Evolutionary conservation across 2,888 invertebrate genomes (phyloP).

Genomic region (Drosophila kokeensis): DNA sequence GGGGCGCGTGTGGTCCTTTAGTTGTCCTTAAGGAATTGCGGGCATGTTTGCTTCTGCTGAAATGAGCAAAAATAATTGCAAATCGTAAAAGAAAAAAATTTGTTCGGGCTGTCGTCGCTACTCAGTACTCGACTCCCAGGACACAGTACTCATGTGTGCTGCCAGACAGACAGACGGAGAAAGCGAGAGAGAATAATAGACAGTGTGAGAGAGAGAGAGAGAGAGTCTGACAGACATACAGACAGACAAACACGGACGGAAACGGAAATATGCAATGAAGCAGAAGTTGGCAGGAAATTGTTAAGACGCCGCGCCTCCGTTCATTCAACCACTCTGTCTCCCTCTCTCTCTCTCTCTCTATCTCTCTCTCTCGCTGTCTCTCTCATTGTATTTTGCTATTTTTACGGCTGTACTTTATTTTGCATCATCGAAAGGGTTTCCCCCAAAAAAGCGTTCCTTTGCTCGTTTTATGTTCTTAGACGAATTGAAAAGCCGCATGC

Average conservation of each 20-base stretch:
- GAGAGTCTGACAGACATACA: conserved; percentile 16
- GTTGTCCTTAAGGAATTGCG: conserved; percentile 74
- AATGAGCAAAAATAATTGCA: conserved; percentile 80
- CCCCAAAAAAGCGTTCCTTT: conserved; percentile 28
- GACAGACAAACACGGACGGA: conserved; percentile 54
- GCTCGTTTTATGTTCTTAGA: conserved; percentile 70
- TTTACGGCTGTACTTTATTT: conserved; percentile 67
- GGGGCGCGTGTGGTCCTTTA: conserved; percentile 43
- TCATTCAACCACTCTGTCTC: background rate
- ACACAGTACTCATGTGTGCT: conserved; percentile 41
- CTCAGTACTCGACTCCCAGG: conserved; percentile 26
- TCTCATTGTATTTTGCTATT: conserved; percentile 18
- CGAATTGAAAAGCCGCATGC: conserved; percentile 78
- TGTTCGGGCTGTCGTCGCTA: conserved; percentile 54
- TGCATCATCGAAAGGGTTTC: conserved; percentile 74
- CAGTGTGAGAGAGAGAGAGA: conserved; percentile 3
- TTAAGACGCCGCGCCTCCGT: conserved; percentile 71
- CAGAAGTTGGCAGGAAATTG: conserved; percentile 80
- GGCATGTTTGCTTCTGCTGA: conserved; percentile 77
- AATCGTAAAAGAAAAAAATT: conserved; percentile 71
- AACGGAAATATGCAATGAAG: conserved; percentile 80
- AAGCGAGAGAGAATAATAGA: background rate
- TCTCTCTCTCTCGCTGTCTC: conserved; percentile 10
- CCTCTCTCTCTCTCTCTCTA: background rate
- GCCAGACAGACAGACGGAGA: conserved; percentile 28